These are phyloP conservation scores for Prosopocoilus inquinatus DNA, from an alignment of 2,888 invertebrate genomes.

Conservation along the genomic window DNA sequence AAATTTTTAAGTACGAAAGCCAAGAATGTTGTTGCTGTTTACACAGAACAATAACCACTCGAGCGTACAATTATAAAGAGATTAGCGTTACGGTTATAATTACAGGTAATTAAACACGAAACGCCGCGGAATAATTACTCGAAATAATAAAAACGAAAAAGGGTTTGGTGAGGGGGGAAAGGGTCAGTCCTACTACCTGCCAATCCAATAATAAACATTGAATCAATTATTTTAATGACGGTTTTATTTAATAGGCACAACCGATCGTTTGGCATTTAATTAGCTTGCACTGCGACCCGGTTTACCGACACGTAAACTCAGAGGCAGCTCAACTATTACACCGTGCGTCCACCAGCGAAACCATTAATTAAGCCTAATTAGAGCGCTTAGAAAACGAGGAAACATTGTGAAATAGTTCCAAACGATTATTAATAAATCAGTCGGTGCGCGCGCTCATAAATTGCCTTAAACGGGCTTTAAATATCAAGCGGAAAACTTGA, in stretches of 20 bases:
- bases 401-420: constrained; percentile 30
- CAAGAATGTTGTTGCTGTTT: too few relatives aligned
- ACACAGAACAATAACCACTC: too few relatives aligned
- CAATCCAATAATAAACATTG: too few relatives aligned
- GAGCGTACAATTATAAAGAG: background rate
- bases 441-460: background rate
- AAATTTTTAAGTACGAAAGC: too few relatives aligned
- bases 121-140: background rate
- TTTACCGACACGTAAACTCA: constrained; percentile 26
- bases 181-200: too few relatives aligned
- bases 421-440: constrained; percentile 33
- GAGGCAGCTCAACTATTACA: constrained; percentile 26
- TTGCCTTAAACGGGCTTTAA: constrained; percentile 3
- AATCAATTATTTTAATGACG: background rate
- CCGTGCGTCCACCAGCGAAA: constrained; percentile 25
- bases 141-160: too few relatives aligned
- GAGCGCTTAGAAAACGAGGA: constrained; percentile 26
- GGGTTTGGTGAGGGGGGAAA: too few relatives aligned
- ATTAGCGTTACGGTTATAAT: background rate
- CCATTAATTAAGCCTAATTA: constrained; percentile 34
- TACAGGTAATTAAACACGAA: too few relatives aligned
- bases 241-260: constrained; percentile 18
- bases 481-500: background rate
- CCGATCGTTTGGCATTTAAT: constrained; percentile 35
- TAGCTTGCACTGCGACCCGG: constrained; percentile 31